Base-by-base conservation (phyloP, 2,888 invertebrate genomes). In the Neoascia interrupta region DNA sequence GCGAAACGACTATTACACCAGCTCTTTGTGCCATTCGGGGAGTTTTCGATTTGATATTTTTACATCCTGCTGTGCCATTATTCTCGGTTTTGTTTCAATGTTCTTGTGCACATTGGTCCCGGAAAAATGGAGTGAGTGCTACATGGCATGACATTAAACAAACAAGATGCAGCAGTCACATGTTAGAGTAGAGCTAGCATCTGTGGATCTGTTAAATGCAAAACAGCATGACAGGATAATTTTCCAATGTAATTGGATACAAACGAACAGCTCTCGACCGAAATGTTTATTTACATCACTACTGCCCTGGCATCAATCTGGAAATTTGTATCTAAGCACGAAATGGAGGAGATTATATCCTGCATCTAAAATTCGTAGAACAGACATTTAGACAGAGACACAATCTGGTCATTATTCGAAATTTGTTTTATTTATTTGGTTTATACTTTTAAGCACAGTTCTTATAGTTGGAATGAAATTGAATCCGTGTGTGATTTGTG, bases 221-320 rank as follows among this genome's bases (percentile, higher is more conserved):
- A 36, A 53, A 5, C 36, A 53, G 34, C 53, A 53, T 53, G 53
- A 37, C 53, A 53, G 53, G 37, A 53, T 53, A 53, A 53, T 37
- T 53, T 53, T 8, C 21, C 36, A 23, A 36, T 36, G 53, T 53
- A 53, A 53, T 53, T 53, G 53, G 53, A 53, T 53, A 53, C 34
- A 51, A 51, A 19, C 34, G 18, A 36, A 36, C 36, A 36, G 21
- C 53, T 53, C 47, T 28, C 53, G 21, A 53, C 36, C 36, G 34
- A 36, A 21, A 37, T 37, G 15, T 21, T 36, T 37, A 53, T 36
- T 36, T 53, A 53, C 36, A 36, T 53, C 53, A 21, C 21, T n/a
- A 16, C n/a, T n/a, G n/a, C n/a, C n/a, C n/a, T n/a, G 23, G 6
- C 36, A 53, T 36, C 10, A 23, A 36, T 36, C 23, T 21, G 15